A percentile compares a stretch with the other conserved stretches of the same genome.
These are phyloP conservation scores for Anolis carolinensis DNA, from an alignment of 2,113 vertebrate genomes.

Conservation along the genomic window DNA sequence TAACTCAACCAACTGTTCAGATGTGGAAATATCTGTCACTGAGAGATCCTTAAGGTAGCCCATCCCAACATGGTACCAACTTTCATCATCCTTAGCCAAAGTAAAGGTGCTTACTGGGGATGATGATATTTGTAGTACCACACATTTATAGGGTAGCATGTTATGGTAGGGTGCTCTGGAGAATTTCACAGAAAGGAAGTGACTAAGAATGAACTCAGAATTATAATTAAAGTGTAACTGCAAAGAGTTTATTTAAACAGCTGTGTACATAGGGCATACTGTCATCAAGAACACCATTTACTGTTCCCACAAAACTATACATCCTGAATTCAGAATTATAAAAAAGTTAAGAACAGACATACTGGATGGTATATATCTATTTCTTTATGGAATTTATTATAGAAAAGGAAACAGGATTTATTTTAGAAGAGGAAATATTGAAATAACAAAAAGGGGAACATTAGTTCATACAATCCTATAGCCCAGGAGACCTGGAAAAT, in stretches of 20 bases:
- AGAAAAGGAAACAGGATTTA: rapidly evolving
- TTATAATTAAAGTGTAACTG: not conserved
- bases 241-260: rapidly evolving
- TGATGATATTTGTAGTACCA: too few relatives aligned
- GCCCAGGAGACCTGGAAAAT: not conserved
- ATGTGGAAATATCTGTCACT: not conserved
- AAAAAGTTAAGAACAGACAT: not conserved
- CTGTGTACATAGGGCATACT: not conserved
- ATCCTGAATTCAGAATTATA: not conserved
- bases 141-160: not conserved
- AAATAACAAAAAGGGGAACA: rapidly evolving
- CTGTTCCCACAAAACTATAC: rapidly evolving
- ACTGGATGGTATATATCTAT: not conserved
- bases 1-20: not conserved
- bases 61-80: not conserved
- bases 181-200: not conserved
- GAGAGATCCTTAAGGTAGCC: not conserved
- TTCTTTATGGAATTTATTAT: not conserved
- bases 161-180: not conserved
- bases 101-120: too few relatives aligned
- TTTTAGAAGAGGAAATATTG: conserved; percentile 9
- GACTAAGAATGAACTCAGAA: not conserved
- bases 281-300: not conserved
- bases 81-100: not conserved
- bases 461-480: conserved; percentile 3